Base-by-base conservation (phyloP, 1,140 invertebrate species). In the Apis laboriosa region DNA sequence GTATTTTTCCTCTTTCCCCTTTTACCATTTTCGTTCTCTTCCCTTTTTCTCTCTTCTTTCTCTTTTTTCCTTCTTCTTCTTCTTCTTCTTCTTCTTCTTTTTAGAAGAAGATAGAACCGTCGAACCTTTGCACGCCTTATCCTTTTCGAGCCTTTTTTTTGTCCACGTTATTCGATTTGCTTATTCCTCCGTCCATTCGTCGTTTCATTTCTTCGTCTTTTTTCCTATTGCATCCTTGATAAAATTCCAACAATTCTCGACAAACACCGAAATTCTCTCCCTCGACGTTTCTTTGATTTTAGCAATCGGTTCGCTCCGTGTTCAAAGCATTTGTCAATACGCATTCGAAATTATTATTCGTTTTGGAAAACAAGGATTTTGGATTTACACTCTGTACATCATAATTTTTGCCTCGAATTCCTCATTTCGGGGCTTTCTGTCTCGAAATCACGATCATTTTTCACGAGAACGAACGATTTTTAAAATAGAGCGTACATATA, bases 91-190 rank as follows among this genome's bases (percentile, higher is more conserved):
- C 9, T 9, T 9, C 11, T 13, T 76, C 49, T 64, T 53, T 34
- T 34, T 49, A 0, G 1, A 53, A 51, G 49, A 17, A 17, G 61
- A 55, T 17, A 66, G 49, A 55, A 28, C 51, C 19, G 53, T 19
- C 66, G 53, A 60, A 70, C 63, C 76, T 68, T 77, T 67, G 64
- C 66, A 77, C 64, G 56, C 68, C 53, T 78, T 78, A 68, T 77
- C 76, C 28, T 53, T 67, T 77, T 43, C 77, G 34, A 70, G 60
- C 53, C 64, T 68, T 43, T 7, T 43, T 67, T 21, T 9, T 21
- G 53, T 51, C 51, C 19, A n/a, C 64, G 34, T 78, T 66, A 78
- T 78, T 78, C 34, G 64, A 78, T 68, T 78, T 68, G 34, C 76
- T 68, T 70, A 43, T 70, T 56, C 64, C 43, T 60, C 12, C 17